Evolutionary conservation across 2,113 vertebrate species (phyloP).

Genomic region (Illadopsis cleaveri): DNA sequence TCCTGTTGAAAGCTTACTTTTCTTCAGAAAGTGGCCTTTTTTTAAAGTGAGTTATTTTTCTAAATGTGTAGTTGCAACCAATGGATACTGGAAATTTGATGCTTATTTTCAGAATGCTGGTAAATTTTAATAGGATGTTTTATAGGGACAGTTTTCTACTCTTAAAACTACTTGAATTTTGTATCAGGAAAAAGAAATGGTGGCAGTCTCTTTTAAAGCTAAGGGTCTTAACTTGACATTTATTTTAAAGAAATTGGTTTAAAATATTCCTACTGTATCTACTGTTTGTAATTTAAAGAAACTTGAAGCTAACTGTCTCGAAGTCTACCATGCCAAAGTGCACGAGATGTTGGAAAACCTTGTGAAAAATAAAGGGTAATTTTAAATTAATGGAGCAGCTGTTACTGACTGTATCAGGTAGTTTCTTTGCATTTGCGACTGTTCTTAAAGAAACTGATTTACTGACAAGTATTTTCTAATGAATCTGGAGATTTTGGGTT

Average conservation of each 20-base stretch:
- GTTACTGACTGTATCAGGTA: background rate
- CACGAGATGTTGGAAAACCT: conserved; percentile 66
- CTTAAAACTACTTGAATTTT: conserved; percentile 81
- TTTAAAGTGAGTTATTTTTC: conserved; percentile 51
- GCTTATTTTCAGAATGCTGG: conserved; percentile 22
- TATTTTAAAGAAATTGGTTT: conserved; percentile 62
- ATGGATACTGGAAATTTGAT: conserved; percentile 20
- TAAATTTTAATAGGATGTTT: conserved; percentile 52
- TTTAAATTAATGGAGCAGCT: conserved; percentile 40
- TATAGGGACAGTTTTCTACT: conserved; percentile 54
- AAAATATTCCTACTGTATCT: conserved; percentile 71
- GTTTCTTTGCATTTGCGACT: background rate
- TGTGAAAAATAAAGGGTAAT: conserved; percentile 76
- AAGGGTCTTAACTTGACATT: conserved; percentile 57
- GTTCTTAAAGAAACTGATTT: background rate
- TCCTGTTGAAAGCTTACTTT: conserved; percentile 8
- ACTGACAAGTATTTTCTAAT: background rate
- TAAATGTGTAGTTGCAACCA: conserved; percentile 23
- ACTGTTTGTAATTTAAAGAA: conserved; percentile 81
- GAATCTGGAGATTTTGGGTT: background rate
- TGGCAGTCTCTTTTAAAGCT: conserved; percentile 42
- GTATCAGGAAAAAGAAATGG: conserved; percentile 69
- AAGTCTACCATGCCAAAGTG: conserved; percentile 66
- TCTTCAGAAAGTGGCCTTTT: conserved; percentile 65
- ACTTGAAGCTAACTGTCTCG: conserved; percentile 74